Conservation (phyloP, 2,888 invertebrate species). For the Chloroclystis v-ata region DNA sequence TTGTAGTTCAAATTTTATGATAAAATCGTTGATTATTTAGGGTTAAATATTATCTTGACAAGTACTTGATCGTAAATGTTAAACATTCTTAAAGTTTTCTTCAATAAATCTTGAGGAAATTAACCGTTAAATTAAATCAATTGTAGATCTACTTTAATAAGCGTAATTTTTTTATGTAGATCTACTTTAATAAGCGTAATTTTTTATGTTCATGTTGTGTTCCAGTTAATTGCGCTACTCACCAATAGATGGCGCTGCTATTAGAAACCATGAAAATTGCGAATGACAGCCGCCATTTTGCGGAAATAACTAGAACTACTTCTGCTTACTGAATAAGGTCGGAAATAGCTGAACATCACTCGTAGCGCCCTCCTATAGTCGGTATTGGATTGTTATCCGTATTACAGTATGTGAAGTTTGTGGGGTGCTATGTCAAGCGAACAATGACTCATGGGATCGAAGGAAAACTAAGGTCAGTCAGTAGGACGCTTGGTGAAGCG, state of each 20-base stretch:
- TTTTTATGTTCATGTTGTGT: background rate
- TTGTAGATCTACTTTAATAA: no score
- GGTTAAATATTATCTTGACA: no score
- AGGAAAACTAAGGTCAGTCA: slow-evolving; percentile 40
- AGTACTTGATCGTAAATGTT: no score
- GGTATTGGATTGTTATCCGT: slow-evolving; percentile 11
- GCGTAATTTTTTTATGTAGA: no score
- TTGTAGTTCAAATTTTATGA: no score
- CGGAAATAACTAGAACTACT: slow-evolving; percentile 10
- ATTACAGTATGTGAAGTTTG: slow-evolving; percentile 33
- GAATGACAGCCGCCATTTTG: slow-evolving; percentile 9
- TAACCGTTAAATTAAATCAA: no score
- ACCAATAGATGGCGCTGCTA: slow-evolving; percentile 18
- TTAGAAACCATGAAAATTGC: slow-evolving; percentile 5
- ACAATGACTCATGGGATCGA: slow-evolving; percentile 51
- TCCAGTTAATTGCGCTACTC: slow-evolving; percentile 3
- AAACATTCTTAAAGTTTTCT: no score
- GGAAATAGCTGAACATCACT: slow-evolving; percentile 13
- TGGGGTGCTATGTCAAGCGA: slow-evolving; percentile 38
- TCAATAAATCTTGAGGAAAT: no score
- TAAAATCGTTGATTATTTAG: no score
- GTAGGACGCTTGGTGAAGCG: slow-evolving; percentile 44
- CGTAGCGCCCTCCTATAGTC: slow-evolving; percentile 4
- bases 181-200: no score
- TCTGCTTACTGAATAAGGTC: slow-evolving; percentile 13